Evolutionary conservation across 2,113 vertebrate genomes (phyloP).

Genomic region (Trematocara stigmaticum): DNA sequence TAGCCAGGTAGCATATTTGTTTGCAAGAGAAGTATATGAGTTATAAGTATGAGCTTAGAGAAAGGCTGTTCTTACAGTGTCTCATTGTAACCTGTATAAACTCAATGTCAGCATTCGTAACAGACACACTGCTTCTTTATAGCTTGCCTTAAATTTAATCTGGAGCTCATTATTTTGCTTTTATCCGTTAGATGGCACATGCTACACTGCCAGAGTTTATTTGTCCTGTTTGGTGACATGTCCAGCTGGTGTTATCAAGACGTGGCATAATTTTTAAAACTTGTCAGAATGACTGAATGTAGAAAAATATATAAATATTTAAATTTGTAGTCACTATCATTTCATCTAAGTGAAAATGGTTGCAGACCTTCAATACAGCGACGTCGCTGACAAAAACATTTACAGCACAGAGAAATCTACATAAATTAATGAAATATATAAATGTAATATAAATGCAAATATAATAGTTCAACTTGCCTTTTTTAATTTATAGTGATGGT

Average conservation of each 20-base stretch:
- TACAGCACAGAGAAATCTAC: not conserved
- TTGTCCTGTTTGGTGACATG: not conserved
- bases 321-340: not conserved
- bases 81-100: no score
- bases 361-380: not conserved
- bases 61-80: no score
- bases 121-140: not conserved
- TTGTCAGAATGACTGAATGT: not conserved
- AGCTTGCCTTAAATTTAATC: not conserved
- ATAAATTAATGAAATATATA: not conserved
- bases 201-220: not conserved
- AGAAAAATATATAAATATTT: not conserved
- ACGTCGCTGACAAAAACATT: not conserved
- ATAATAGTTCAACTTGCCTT: not conserved
- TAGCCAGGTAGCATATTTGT: no score
- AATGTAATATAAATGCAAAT: not conserved
- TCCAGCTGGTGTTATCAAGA: not conserved
- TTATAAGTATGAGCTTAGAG: no score
- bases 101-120: no score
- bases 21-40: no score
- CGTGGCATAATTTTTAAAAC: not conserved
- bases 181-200: not conserved
- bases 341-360: not conserved
- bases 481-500: not conserved
- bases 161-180: not conserved